Evolutionary conservation across 2,888 invertebrate genomes (phyloP).

Genomic region (Melolontha melolontha): DNA sequence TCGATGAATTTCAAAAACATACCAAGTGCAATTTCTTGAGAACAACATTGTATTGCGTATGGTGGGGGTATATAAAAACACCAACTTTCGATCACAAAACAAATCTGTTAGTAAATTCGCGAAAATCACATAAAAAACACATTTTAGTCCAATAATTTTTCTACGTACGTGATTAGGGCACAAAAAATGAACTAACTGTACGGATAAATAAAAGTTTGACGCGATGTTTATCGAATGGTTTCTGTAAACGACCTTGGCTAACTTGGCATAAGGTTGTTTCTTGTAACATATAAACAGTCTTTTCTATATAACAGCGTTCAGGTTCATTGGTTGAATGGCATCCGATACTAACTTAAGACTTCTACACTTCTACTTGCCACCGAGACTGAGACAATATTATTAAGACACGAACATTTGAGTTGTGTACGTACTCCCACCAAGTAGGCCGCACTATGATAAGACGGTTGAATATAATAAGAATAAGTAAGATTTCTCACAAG

Average conservation of each 20-base stretch:
- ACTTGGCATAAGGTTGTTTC: constrained; percentile 52
- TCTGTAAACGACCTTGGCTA: constrained; percentile 51
- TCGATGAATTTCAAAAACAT: constrained; percentile 50
- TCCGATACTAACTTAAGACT: constrained; percentile 46
- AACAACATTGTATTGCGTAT: constrained; percentile 54
- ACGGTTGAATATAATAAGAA: constrained; percentile 10
- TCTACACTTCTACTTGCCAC: constrained; percentile 39
- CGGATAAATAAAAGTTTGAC: constrained; percentile 33
- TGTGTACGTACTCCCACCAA: constrained; percentile 38
- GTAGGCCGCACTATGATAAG: constrained; percentile 24
- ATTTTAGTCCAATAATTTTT: constrained; percentile 46
- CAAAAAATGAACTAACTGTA: constrained; percentile 42
- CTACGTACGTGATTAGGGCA: constrained; percentile 40
- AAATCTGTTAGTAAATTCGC: constrained; percentile 61
- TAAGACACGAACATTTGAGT: constrained; percentile 31
- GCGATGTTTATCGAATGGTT: constrained; percentile 43
- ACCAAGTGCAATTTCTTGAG: constrained; percentile 58
- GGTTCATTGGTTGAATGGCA: constrained; percentile 54
- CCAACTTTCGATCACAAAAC: constrained; percentile 61
- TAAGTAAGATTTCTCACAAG: neutral
- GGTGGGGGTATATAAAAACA: constrained; percentile 45
- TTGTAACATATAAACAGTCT: constrained; percentile 50
- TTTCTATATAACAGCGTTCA: constrained; percentile 49
- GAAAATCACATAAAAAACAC: constrained; percentile 56
- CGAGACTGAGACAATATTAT: constrained; percentile 23